A percentile compares a stretch with the other conserved stretches of the same genome.
Conservation (phyloP, 64 coral and sea anemone species). For the Stichodactyla helianthus region DNA sequence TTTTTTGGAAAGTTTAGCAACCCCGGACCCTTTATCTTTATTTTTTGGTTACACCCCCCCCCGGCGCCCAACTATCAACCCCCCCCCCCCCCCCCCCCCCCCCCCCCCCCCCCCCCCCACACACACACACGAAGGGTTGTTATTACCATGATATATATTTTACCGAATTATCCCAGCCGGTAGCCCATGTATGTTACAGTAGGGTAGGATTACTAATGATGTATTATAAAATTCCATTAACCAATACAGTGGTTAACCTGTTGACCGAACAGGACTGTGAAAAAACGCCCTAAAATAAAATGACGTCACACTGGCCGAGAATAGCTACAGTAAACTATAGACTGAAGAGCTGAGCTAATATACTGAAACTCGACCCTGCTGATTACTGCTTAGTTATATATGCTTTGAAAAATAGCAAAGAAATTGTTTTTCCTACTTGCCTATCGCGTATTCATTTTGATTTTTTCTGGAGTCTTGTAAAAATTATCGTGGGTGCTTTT, state of each 20-base stretch:
- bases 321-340: background rate
- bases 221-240: background rate
- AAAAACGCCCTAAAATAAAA: background rate
- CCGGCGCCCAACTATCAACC: no score
- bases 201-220: background rate
- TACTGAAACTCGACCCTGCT: background rate
- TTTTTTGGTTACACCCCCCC: no score
- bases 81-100: no score
- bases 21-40: no score
- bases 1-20: no score
- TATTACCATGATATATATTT: background rate
- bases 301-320: background rate
- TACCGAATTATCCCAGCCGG: background rate
- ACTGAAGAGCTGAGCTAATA: background rate
- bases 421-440: no score
- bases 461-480: no score
- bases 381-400: no score
- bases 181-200: background rate
- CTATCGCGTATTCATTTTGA: no score
- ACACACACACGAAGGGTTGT: background rate
- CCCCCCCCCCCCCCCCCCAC: background rate
- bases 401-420: no score
- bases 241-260: background rate
- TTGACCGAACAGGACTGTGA: background rate
- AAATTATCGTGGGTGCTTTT: no score